phyloP scores from a whole-genome alignment of 2,888 invertebrate genomes.

The Meta bourneti region DNA sequence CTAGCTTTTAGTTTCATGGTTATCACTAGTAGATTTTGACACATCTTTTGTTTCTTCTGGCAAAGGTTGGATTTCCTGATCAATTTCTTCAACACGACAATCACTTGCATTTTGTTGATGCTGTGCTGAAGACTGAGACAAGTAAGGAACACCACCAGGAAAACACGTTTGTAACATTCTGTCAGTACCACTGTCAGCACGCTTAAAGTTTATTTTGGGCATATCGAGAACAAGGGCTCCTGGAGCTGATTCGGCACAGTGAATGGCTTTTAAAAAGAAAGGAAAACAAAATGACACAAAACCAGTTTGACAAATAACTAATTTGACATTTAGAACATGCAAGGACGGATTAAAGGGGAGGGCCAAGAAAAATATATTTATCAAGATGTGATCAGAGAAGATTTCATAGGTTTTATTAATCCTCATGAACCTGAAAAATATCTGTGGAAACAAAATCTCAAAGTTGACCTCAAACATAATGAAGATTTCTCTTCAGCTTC shows the following conservation, averaged over 20 bases:
- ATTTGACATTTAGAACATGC: neutral
- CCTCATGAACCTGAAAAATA: too few species aligned
- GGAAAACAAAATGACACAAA: neutral
- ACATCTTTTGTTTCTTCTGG: constrained; percentile 45
- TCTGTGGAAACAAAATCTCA: too few species aligned
- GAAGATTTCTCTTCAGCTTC: too few species aligned
- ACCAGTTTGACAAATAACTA: neutral
- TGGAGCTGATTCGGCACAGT: constrained; percentile 62
- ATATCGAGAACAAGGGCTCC: constrained; percentile 69
- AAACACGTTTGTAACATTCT: constrained; percentile 67
- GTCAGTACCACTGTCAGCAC: constrained; percentile 67
- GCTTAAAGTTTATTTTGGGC: constrained; percentile 75
- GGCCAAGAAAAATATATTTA: neutral
- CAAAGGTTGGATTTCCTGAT: constrained; percentile 41
- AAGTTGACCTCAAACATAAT: too few species aligned
- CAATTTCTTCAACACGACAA: constrained; percentile 72
- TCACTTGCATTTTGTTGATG: constrained; percentile 32
- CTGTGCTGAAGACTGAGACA: constrained; percentile 60
- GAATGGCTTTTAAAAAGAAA: constrained; percentile 34
- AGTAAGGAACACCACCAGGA: constrained; percentile 60
- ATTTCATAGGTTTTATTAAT: too few species aligned
- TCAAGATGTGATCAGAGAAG: too few species aligned
- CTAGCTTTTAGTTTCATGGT: constrained; percentile 41
- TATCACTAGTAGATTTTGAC: constrained; percentile 36
- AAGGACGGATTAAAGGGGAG: too few species aligned